Evolutionary conservation across 2,113 vertebrate species (phyloP), one percentile per base, ranked within the genome.

Genomic region (Noctilio leporinus): DNA sequence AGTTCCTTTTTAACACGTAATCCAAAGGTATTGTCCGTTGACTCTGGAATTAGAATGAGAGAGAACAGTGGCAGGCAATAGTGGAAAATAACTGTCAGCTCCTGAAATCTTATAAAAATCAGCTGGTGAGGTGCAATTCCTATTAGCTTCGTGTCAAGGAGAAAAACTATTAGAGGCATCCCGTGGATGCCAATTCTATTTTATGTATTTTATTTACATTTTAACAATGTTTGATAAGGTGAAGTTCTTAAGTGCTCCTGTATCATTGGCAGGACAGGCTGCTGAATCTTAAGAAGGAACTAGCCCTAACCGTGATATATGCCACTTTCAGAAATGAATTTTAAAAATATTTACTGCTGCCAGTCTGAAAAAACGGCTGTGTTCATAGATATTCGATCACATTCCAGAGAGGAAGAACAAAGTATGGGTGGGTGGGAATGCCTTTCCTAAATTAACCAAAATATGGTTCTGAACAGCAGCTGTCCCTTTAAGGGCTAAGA

Each of bases 131-230:
- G 88, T 83, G 67, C 89, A 98, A 80, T 96, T 97, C 73, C 24
- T 96, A 82, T 97, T 95, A 98, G 88, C 77, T 96, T 95, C 76
- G 84, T 81, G 91, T 96, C 81, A 97, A 87, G 96, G 92, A 97
- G 86, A 95, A 97, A 98, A 98, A 94, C 94, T 97, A 97, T 97
- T 97, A 98, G 92, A 97, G 86, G 87, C 35, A 97, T 90, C 91
- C 93, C 49, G 70, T 81, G 93, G 95, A 94, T 98, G 95, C 91
- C 97, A 95, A 97, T 97, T 97, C 75, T 53, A 89, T 96, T 98
- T 97, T 98, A 91, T 98, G 98, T 98, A 97, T 96, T 97, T 98
- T 98, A 98, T 98, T 98, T 98, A 98, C 94, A 98, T 98, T 98
- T 98, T 97, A 97, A 97, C 95, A 94, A 89, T 89, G 80, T 97